phyloP scores from a whole-genome alignment of 2,888 invertebrate genomes.

The Leptinotarsa haldemani region DNA sequence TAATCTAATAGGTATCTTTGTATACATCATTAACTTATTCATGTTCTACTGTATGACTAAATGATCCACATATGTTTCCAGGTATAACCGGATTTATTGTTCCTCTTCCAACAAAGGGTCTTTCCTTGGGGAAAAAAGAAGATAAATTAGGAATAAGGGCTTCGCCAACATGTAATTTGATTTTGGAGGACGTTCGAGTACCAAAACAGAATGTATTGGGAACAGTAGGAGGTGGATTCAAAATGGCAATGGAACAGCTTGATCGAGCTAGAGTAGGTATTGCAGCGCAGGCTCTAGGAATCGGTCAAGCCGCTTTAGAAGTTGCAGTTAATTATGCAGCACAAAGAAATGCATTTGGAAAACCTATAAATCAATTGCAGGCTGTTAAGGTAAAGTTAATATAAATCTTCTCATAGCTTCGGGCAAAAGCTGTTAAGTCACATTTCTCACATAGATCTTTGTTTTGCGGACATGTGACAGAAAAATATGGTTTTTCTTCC shows the following conservation, averaged over 20 bases:
- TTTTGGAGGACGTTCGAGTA: constrained; percentile 75
- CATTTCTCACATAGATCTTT: no score
- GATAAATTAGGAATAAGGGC: constrained; percentile 80
- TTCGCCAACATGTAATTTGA: constrained; percentile 77
- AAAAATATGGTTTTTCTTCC: no score
- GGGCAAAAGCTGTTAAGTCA: no score
- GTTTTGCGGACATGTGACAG: no score
- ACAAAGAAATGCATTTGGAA: constrained; percentile 75
- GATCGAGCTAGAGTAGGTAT: constrained; percentile 82
- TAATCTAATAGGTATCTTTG: no score
- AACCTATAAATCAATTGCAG: constrained; percentile 74
- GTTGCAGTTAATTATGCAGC: constrained; percentile 77
- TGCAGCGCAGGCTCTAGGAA: constrained; percentile 80
- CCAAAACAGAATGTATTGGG: constrained; percentile 69
- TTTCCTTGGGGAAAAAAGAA: constrained; percentile 76
- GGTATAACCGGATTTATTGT: constrained; percentile 75
- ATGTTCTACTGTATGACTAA: no score
- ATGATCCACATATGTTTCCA: constrained; percentile 31
- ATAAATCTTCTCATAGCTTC: no score
- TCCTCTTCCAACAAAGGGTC: constrained; percentile 72
- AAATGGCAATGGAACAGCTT: constrained; percentile 77
- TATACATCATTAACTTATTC: neutral
- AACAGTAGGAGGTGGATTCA: constrained; percentile 74
- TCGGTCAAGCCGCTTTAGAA: constrained; percentile 81
- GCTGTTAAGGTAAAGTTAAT: constrained; percentile 72